These are phyloP conservation scores for Papilio protenor DNA, from an alignment of 2,888 invertebrate species.

Conservation along the genomic window DNA sequence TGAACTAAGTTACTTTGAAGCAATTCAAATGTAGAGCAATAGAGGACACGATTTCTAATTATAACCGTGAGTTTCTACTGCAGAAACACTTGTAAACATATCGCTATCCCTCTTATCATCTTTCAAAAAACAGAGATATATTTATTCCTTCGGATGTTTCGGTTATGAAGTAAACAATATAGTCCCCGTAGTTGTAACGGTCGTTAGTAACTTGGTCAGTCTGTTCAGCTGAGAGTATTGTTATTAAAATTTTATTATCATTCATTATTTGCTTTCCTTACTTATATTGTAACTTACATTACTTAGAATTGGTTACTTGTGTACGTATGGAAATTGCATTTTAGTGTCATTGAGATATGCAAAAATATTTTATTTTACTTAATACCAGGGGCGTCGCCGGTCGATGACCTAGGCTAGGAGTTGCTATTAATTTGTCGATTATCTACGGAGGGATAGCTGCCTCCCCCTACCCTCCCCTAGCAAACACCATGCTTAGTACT, in stretches of 20 bases:
- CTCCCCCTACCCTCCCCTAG: too few relatives aligned
- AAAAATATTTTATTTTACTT: not conserved
- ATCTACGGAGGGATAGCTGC: too few relatives aligned
- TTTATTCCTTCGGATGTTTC: not conserved
- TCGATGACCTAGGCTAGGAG: too few relatives aligned
- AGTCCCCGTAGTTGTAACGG: conserved; percentile 48
- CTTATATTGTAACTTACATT: not conserved
- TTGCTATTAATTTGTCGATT: too few relatives aligned
- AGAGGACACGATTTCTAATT: conserved; percentile 10
- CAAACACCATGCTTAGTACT: too few relatives aligned
- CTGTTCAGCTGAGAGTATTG: conserved; percentile 43
- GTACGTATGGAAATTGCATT: not conserved
- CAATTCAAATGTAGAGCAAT: not conserved
- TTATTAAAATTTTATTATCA: conserved; percentile 48
- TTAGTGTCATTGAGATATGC: not conserved
- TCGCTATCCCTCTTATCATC: too few relatives aligned
- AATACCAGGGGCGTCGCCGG: not conserved
- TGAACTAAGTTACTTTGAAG: not conserved
- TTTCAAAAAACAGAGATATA: too few relatives aligned
- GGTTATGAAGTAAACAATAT: conserved; percentile 48
- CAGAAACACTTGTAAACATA: not conserved
- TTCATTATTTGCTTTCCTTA: conserved; percentile 4
- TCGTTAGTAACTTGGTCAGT: conserved; percentile 50
- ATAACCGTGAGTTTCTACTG: not conserved
- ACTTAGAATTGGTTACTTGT: not conserved